phyloP scores from a whole-genome alignment of 2,888 invertebrate genomes.

The Eupithecia tripunctaria region DNA sequence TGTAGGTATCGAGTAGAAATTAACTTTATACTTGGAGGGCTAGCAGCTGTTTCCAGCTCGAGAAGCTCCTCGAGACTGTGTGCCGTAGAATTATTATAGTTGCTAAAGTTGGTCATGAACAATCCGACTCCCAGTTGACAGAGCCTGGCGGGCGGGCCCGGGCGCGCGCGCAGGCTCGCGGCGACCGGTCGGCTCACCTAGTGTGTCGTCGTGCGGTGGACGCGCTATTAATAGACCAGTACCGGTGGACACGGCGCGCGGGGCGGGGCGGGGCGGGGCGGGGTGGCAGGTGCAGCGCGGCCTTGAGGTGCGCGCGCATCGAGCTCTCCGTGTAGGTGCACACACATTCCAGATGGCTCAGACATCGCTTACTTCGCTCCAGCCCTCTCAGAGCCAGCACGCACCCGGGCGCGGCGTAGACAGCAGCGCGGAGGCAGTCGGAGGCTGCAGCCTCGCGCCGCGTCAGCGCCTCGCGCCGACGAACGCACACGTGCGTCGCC shows the following conservation, averaged over 20 bases:
- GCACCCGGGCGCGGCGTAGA: not conserved
- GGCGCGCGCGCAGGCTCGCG: too few species aligned
- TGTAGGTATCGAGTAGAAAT: too few species aligned
- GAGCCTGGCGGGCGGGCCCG: too few species aligned
- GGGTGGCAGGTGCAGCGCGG: slow-evolving; percentile 18
- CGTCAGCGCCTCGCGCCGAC: not conserved
- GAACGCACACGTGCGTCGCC: not conserved
- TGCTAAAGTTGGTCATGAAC: too few species aligned
- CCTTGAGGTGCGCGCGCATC: slow-evolving; percentile 15
- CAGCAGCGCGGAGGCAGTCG: not conserved
- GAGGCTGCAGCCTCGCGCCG: not conserved
- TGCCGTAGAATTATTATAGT: too few species aligned
- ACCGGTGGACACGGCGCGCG: slow-evolving; percentile 4
- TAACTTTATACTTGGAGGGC: too few species aligned
- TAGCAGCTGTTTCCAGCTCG: too few species aligned
- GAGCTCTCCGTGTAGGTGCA: not conserved
- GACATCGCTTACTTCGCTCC: not conserved
- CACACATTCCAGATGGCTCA: not conserved
- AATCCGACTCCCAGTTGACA: too few species aligned
- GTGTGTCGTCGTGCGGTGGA: not conserved
- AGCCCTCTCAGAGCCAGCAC: not conserved
- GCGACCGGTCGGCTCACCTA: not conserved
- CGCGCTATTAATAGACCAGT: slow-evolving; percentile 37
- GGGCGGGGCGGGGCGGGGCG: not conserved
- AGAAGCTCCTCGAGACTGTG: too few species aligned